Conservation (phyloP, 2,888 invertebrate species). For the Psococerastis gibbosa region DNA sequence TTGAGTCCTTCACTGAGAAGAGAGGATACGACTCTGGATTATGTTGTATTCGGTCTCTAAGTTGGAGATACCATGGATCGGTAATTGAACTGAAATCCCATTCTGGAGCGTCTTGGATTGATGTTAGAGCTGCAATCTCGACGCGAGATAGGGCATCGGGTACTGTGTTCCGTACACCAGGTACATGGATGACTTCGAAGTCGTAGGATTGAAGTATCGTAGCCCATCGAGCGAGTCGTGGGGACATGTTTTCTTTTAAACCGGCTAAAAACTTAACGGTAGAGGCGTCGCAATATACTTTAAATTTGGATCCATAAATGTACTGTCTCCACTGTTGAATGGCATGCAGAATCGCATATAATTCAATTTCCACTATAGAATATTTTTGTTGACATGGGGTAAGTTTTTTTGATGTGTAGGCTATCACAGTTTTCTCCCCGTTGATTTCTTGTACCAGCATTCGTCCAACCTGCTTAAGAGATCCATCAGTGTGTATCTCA, state of each 20-base stretch:
- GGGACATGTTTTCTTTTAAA: constrained; percentile 7
- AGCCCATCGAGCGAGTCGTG: constrained; percentile 3
- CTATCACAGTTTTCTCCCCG: no score
- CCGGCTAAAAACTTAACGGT: background rate
- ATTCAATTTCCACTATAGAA: no score
- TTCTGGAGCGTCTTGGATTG: no score
- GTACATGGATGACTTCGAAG: background rate
- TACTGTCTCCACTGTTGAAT: background rate
- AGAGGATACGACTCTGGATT: background rate
- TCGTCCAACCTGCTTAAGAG: no score
- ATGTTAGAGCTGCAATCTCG: no score
- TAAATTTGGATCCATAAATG: background rate
- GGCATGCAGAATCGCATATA: background rate
- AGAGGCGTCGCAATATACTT: background rate
- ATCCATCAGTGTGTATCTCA: no score
- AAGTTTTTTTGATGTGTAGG: no score
- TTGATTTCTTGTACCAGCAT: no score
- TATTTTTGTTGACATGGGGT: background rate
- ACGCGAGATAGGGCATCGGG: constrained; percentile 2
- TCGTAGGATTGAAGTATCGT: background rate
- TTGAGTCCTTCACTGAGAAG: background rate
- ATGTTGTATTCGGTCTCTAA: background rate
- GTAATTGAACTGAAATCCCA: no score
- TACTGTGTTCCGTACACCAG: background rate
- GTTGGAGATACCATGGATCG: background rate